Evolutionary conservation across 2,888 invertebrate species (phyloP), one percentile per base, ranked within the genome.

Genomic region (Cynaeus angustus): DNA sequence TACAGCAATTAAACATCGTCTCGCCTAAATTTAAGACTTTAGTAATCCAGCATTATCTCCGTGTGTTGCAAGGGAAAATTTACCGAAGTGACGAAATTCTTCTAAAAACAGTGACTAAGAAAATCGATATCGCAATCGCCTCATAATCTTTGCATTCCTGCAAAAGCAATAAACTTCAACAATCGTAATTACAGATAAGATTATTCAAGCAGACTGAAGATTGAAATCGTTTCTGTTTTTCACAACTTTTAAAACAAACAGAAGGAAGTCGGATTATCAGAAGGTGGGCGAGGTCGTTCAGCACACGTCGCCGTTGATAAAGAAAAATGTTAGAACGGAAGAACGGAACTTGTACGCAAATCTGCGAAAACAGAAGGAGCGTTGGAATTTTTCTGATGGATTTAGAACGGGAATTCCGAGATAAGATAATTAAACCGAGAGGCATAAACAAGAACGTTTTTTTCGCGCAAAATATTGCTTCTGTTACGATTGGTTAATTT

Each of bases 151-250:
- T 52, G 65, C 66, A 59, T 69, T 69, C 69, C 50, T 58, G 43
- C 56, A 56, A 68, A 46, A 64, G 65, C 65, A 61, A 59, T 69
- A 69, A 69, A 69, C 58, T 64, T 33, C 61, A 61, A 61, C 66
- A 66, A 59, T 43, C 52, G 61, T 56, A 52, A 59, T 59, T 66
- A 37, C 28, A 52, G 69, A 69, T 69, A 69, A 69, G 66, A 69
- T 65, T 69, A 68, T 68, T 50, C 56, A 52, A 45, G 30, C 59
- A 50, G 62, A 41, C 59, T 30, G 33, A 48, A 58, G 64, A 68
- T 68, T 68, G 64, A 46, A 26, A 68, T 68, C 56, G 50, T 28
- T 66, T 56, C 66, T 66, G 37, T 55, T 64, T 64, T 64, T 43
- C 50, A 43, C 28, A 43, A 43, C 7, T 8, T 56, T 58, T 21